Evolutionary conservation across 1,140 invertebrate genomes (phyloP), one percentile per base, ranked within the genome.

Genomic region (Lepidurus couesii): DNA sequence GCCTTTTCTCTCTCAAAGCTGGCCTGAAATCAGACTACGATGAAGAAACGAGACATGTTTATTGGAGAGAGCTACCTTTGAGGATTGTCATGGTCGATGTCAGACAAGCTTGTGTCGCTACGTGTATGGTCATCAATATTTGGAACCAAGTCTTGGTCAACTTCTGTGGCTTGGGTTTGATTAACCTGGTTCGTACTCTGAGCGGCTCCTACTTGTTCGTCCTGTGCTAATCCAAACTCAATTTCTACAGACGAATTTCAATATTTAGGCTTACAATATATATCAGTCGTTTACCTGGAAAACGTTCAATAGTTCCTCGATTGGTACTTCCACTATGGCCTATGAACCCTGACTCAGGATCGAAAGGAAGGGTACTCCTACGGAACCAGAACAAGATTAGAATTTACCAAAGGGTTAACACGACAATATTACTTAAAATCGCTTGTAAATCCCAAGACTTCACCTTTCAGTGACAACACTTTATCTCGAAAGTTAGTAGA

Each of bases 1-100:
- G 77, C 73, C 24, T 44, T 16, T 2, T 11, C 65, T 47, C 44
- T 45, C 77, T 77, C 24, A 42, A 77, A 75, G 11, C 44, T n/a
- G 21, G 47, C 45, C 21, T 77, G 34, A 77, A 44, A 44, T 43
- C 42, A n/a, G 53, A 65, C 4, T 65, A 13, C 16, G 53, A 65
- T 65, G 21, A 65, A 65, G 8, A n/a, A n/a, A 13, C 13, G 6
- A 65, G 13, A 7, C 1, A 16, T 3, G 13, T 7, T 65, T 65
- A 7, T 16, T 34, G 34, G 53, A 16, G 21, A 7, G 53, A 65
- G 21, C 16, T 65, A 65, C 53, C 53, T 65, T 21, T 65, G 53
- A 65, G 6, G n/a, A 65, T 65, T 65, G 21, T 65, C n/a, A 65
- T 21, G 53, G 13, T 65, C n/a, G 21, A n/a, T 65, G 21, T 65